Evolutionary conservation across 2,888 invertebrate genomes (phyloP).

Genomic region (Scelioninae gen. 2): DNA sequence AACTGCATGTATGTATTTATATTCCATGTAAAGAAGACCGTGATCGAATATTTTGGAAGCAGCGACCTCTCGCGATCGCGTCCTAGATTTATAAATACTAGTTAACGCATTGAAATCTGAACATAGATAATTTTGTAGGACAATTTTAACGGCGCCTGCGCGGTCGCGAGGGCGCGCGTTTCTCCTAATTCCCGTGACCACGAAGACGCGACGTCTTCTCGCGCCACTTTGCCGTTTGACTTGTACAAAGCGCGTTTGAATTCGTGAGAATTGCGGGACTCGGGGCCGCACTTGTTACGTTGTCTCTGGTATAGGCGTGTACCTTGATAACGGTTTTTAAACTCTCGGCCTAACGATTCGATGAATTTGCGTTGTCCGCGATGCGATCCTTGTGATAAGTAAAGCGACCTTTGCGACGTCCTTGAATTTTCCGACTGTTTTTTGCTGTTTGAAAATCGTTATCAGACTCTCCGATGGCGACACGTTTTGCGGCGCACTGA

Average conservation of each 20-base stretch:
- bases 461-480: conserved; percentile 17
- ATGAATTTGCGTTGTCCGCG: conserved; percentile 12
- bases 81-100: conserved; percentile 34
- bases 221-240: not conserved
- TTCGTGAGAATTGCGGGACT: not conserved
- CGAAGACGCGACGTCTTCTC: conserved; percentile 9
- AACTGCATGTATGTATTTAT: conserved; percentile 35
- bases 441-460: conserved; percentile 50
- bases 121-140: conserved; percentile 38
- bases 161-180: conserved; percentile 9
- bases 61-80: conserved; percentile 4
- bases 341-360: conserved; percentile 41
- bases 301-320: conserved; percentile 17
- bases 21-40: not conserved
- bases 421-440: too few species aligned
- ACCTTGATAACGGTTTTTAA: conserved; percentile 41
- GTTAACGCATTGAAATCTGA: conserved; percentile 30
- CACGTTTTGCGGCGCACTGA: conserved; percentile 7
- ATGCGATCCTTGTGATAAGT: conserved; percentile 48
- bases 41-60: conserved; percentile 10
- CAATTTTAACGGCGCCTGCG: conserved; percentile 30
- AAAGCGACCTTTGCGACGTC: too few species aligned
- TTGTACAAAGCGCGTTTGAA: not conserved
- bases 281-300: conserved; percentile 1
- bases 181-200: not conserved